Conservation (phyloP, 1,140 invertebrate genomes). For the Drosophila subpulchrella region DNA sequence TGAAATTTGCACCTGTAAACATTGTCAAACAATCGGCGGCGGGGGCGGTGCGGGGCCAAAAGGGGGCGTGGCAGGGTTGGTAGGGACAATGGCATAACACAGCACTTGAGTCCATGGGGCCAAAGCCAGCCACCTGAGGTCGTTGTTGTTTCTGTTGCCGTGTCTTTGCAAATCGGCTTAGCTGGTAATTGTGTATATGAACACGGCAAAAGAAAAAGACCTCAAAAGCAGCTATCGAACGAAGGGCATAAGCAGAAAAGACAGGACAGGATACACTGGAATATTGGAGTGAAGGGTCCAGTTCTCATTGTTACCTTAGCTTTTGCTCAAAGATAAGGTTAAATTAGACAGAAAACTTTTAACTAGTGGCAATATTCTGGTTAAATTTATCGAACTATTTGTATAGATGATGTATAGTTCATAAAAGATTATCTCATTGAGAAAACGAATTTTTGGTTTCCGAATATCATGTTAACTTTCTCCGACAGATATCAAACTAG, state of each 20-base stretch:
- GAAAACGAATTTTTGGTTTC: no score
- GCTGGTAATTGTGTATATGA: constrained; percentile 81
- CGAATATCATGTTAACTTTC: no score
- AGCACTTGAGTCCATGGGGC: constrained; percentile 68
- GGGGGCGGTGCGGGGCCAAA: constrained; percentile 4
- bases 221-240: constrained; percentile 25
- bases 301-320: no score
- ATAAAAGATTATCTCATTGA: no score
- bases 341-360: no score
- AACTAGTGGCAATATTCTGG: no score
- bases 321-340: no score
- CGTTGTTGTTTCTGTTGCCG: constrained; percentile 40
- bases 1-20: constrained; percentile 83
- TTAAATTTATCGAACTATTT: no score
- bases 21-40: constrained; percentile 70
- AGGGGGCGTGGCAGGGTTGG: constrained; percentile 21
- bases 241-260: constrained; percentile 17
- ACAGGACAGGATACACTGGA: constrained; percentile 21
- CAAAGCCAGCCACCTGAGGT: constrained; percentile 56
- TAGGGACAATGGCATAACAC: constrained; percentile 68
- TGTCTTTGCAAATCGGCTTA: constrained; percentile 76
- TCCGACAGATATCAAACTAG: no score
- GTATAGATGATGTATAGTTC: no score
- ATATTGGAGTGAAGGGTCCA: neutral
- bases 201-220: constrained; percentile 53